Conservation (phyloP, 2,113 vertebrate genomes). For the Hepsetus odoe region DNA sequence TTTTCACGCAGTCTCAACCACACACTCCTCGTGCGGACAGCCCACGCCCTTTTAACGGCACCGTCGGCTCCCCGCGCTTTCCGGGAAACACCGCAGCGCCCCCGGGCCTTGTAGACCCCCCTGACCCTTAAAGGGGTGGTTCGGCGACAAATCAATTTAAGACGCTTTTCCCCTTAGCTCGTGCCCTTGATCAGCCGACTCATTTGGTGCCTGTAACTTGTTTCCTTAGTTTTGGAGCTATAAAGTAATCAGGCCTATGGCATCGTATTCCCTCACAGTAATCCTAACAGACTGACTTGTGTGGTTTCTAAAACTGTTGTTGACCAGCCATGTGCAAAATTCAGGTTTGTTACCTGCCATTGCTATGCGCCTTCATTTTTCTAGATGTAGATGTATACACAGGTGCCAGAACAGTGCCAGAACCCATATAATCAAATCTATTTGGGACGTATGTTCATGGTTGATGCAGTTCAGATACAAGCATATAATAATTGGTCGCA, state of each 20-base stretch:
- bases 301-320: not conserved
- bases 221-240: not conserved
- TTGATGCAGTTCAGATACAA: no score
- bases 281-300: not conserved
- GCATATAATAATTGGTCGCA: no score
- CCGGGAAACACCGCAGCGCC: not conserved
- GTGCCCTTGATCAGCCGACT: not conserved
- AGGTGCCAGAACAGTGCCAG: no score
- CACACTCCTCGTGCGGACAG: conserved; percentile 9
- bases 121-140: not conserved
- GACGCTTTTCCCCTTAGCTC: not conserved
- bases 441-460: no score
- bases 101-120: not conserved
- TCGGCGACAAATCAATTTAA: not conserved
- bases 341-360: no score
- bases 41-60: conserved; percentile 35
- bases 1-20: conserved; percentile 1
- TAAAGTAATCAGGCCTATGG: no score
- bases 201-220: not conserved
- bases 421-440: no score
- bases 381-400: no score
- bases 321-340: no score
- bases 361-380: no score
- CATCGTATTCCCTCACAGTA: no score
- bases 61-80: not conserved